Base-by-base conservation (phyloP, 2,113 vertebrate species). In the Ameiurus melas region DNA sequence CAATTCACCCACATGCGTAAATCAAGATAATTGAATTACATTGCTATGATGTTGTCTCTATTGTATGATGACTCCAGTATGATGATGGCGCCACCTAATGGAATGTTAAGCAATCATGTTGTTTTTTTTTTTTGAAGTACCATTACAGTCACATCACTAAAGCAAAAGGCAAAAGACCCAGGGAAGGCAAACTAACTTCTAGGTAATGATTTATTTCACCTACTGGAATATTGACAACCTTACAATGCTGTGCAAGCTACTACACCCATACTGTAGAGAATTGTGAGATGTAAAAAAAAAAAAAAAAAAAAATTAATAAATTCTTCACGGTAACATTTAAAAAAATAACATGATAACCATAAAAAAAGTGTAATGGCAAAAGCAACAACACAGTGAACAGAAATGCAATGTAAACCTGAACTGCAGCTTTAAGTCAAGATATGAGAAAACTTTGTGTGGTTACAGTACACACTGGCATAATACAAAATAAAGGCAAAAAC, bases 41-140 rank as follows among this genome's bases (percentile, higher is more conserved):
- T 4, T 1, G 33, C 36, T 75, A 10, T 36, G 14, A 71, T 57
- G 17, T 89, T 51, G 70, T 89, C 89, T 62, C 16, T n/a, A 9
- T 88, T 4, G 30, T 75, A 12, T 12, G 30, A 25, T 1, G 57
- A 33, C 4, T 5, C 17, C n/a, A 70, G 16, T 77, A 66, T 39
- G 83, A 73, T 89, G 83, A 73, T 87, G 83, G 62, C 85, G 84
- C 90, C 90, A 87, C 78, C 90, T 89, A 81, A 51, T 78, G 90
- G 88, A 16, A 33, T 0, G 33, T 57, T 33, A 81, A 9, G 51
- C 10, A 79, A 51, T 27, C 5, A 19, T 55, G n/a, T 1, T 5
- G 25, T 43, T 27, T 14, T 78, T 36, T 75, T 12, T 75, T 47
- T 43, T 71, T 12, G 0, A 66, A 66, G 4, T 47, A 64, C 20